Percentiles rank a stretch among this genome's conserved stretches.
Evolutionary conservation across 30 jellyfish, hydroid and myxozoan species (phyloP).

Genomic region (Haliclystus octoradiatus): DNA sequence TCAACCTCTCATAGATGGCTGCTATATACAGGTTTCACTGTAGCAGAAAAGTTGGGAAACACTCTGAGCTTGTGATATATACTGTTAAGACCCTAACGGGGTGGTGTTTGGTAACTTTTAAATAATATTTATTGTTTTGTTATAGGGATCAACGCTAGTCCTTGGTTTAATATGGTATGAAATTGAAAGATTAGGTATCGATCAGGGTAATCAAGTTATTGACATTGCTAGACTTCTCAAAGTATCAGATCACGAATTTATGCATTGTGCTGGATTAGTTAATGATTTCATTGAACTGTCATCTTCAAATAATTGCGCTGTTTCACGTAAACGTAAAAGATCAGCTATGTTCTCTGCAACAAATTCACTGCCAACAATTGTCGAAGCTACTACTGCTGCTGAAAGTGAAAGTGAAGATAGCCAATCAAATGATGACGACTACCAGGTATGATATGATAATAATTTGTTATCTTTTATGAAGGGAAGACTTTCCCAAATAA

Average conservation of each 20-base stretch:
- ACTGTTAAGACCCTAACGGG: too few species aligned
- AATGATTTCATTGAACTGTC: slow-evolving; percentile 54
- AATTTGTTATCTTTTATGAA: too few species aligned
- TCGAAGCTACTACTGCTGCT: slow-evolving; percentile 21
- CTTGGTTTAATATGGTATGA: slow-evolving; percentile 46
- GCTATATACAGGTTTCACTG: too few species aligned
- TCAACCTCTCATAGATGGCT: too few species aligned
- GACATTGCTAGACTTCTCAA: slow-evolving; percentile 30
- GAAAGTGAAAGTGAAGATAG: slow-evolving; percentile 24
- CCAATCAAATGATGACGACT: slow-evolving; percentile 29
- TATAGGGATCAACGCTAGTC: slow-evolving; percentile 49
- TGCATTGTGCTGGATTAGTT: slow-evolving; percentile 62
- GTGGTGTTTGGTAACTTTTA: too few species aligned
- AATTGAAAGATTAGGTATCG: slow-evolving; percentile 33
- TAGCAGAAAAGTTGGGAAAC: too few species aligned
- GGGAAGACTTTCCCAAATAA: too few species aligned
- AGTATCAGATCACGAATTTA: slow-evolving; percentile 39
- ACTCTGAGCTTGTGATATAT: too few species aligned
- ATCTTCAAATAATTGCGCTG: slow-evolving; percentile 11
- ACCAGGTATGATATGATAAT: too few species aligned
- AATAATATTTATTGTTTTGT: not conserved
- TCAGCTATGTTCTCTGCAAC: slow-evolving; percentile 33
- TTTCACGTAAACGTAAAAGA: slow-evolving; percentile 34
- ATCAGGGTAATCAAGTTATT: slow-evolving; percentile 22
- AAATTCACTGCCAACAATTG: slow-evolving; percentile 51